Conservation (phyloP, 2,888 invertebrate species). For the Julus scanicus region DNA sequence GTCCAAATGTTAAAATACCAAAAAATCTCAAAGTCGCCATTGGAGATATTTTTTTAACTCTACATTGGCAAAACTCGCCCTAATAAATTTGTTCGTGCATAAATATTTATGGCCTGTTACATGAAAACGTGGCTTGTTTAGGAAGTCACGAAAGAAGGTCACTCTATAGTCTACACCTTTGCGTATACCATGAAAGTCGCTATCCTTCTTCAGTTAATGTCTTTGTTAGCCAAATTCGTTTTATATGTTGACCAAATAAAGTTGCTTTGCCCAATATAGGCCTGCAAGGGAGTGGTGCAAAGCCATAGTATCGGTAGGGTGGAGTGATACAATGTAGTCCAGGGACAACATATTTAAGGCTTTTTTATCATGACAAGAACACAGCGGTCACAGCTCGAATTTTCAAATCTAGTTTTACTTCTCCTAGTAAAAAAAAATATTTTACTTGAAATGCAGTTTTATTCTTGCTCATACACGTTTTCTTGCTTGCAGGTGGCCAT, state of each 20-base stretch:
- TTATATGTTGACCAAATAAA: neutral
- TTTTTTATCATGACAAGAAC: conserved; percentile 27
- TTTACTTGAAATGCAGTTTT: neutral
- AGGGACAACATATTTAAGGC: conserved; percentile 45
- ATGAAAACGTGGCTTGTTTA: conserved; percentile 26
- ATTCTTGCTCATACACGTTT: neutral
- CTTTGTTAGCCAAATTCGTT: neutral
- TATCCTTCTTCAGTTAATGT: neutral
- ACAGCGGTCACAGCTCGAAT: neutral
- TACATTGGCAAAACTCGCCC: neutral
- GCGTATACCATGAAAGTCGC: neutral
- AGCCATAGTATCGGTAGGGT: conserved; percentile 28
- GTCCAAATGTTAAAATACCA: neutral
- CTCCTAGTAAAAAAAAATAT: neutral
- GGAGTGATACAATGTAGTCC: conserved; percentile 39
- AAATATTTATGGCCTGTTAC: conserved; percentile 8
- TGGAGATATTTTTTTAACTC: neutral
- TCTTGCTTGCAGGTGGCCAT: conserved; percentile 41
- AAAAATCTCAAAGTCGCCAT: neutral
- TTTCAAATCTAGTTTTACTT: neutral
- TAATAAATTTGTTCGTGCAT: neutral
- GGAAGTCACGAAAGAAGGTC: conserved; percentile 39
- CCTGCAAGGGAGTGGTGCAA: neutral
- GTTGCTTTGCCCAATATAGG: neutral
- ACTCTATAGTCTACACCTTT: neutral